Evolutionary conservation across 2,888 invertebrate genomes (phyloP), one percentile per base, ranked within the genome.

Genomic region (Zaprionus lineosus): DNA sequence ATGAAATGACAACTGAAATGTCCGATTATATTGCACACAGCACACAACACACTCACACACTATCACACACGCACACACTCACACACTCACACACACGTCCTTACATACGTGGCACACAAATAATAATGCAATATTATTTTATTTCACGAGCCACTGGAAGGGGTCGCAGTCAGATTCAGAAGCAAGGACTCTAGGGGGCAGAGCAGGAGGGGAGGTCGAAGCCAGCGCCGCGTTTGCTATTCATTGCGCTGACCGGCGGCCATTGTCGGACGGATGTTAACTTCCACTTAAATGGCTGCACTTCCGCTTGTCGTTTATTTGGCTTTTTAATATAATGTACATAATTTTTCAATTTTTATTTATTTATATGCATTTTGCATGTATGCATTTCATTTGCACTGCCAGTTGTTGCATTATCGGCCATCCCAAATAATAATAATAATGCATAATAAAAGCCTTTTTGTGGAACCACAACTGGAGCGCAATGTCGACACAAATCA

Each of bases 1-100:
- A 87, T 83, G 74, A 87, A 88, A 85, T 89, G 89, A 89, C 89
- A 89, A 86, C 87, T 88, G 89, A 89, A 89, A 88, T 83, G 88
- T 86, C 88, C 88, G 88, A 89, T 88, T 88, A 87, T 86, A 86
- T 86, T 79, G 83, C 85, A 86, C 85, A 63, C 50, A 68, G n/a
- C n/a, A n/a, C 29, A 6, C 5, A 29, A 6, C 5, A 6, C n/a
- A 31, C 11, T 12, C n/a, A 31, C 31, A 31, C 31, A 8, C 24
- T 28, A 29, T 44, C 43, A 84, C 82, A 85, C 74, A 44, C 57
- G 56, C 60, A 55, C 57, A 55, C 55, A 36, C 44, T 12, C 26
- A 24, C 28, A 37, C 21, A 40, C 34, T 34, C 18, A 18, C 21
- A 24, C 34, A 12, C 5, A 40, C 8, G 3, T 12, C 31, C 26